Evolutionary conservation across 1,140 invertebrate genomes (phyloP).

Genomic region (Caerostris darwini): DNA sequence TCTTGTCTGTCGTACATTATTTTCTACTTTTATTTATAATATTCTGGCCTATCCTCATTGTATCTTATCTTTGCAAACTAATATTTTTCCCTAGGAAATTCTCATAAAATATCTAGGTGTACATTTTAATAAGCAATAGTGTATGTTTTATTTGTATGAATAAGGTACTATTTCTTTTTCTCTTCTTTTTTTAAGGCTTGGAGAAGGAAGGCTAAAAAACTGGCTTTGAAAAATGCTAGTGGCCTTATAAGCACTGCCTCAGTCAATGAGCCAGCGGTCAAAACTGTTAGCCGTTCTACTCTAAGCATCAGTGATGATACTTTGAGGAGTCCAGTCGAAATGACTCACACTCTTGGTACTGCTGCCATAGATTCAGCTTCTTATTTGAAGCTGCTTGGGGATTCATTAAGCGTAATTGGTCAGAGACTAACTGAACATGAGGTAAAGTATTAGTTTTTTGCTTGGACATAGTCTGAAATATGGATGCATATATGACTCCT

Average conservation of each 20-base stretch:
- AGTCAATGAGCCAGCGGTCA: constrained; percentile 79
- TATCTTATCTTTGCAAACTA: too few species aligned
- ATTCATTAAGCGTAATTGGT: constrained; percentile 95
- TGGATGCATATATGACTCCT: too few species aligned
- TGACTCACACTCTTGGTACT: constrained; percentile 86
- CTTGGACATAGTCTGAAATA: too few species aligned
- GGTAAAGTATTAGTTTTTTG: constrained; percentile 82
- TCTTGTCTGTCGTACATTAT: too few species aligned
- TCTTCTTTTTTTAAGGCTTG: constrained; percentile 84
- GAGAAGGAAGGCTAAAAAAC: constrained; percentile 88
- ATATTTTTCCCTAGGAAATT: too few species aligned
- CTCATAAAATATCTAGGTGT: too few species aligned
- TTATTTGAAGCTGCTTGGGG: constrained; percentile 94
- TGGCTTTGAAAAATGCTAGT: constrained; percentile 84
- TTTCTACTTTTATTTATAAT: too few species aligned
- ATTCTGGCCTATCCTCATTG: too few species aligned
- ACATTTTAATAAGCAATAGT: too few species aligned
- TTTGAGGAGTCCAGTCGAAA: constrained; percentile 78
- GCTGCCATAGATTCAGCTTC: constrained; percentile 95
- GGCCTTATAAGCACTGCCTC: constrained; percentile 83
- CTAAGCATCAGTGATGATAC: constrained; percentile 63
- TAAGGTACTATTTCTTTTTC: background rate
- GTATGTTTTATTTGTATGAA: too few species aligned
- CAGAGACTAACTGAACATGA: constrained; percentile 95
- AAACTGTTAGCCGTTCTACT: background rate